Percentiles rank a stretch among this genome's conserved stretches.
Conservation (phyloP, 1,140 invertebrate species). For the Phortica variegata region DNA sequence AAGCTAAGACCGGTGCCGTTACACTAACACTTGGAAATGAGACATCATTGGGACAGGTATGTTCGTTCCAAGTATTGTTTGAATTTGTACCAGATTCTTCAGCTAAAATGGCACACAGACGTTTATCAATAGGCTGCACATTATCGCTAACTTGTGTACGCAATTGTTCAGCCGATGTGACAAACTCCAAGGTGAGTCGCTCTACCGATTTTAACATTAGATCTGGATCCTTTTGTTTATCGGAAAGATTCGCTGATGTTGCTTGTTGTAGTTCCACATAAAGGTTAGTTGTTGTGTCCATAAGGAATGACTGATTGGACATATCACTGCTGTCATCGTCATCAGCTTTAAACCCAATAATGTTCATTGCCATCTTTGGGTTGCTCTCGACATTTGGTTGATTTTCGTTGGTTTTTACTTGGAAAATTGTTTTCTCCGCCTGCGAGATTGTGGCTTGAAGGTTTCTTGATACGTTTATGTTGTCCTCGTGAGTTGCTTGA, state of each 20-base stretch:
- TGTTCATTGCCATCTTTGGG: constrained; percentile 39
- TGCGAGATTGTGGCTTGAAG: constrained; percentile 18
- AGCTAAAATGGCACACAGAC: constrained; percentile 30
- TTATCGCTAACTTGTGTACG: constrained; percentile 42
- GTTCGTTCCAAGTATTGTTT: constrained; percentile 75
- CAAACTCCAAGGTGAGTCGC: constrained; percentile 64
- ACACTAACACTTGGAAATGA: constrained; percentile 78
- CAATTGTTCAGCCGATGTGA: constrained; percentile 62
- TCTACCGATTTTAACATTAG: constrained; percentile 69
- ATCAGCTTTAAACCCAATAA: constrained; percentile 43
- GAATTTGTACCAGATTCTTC: constrained; percentile 46
- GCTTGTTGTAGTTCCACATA: constrained; percentile 8
- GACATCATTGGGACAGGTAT: constrained; percentile 70
- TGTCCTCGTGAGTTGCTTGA: constrained; percentile 18
- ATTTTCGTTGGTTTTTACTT: constrained; percentile 34
- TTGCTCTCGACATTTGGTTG: constrained; percentile 21
- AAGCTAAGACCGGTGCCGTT: constrained; percentile 69
- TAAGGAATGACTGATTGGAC: constrained; percentile 48
- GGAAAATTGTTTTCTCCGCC: too few relatives aligned
- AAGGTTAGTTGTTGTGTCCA: constrained; percentile 38
- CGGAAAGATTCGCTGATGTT: constrained; percentile 1
- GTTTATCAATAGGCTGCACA: neutral
- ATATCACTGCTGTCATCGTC: constrained; percentile 44
- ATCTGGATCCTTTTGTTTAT: constrained; percentile 64
- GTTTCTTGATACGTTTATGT: constrained; percentile 46